phyloP scores from a whole-genome alignment of 2,113 vertebrate species.

The Leucoraja erinaceus region DNA sequence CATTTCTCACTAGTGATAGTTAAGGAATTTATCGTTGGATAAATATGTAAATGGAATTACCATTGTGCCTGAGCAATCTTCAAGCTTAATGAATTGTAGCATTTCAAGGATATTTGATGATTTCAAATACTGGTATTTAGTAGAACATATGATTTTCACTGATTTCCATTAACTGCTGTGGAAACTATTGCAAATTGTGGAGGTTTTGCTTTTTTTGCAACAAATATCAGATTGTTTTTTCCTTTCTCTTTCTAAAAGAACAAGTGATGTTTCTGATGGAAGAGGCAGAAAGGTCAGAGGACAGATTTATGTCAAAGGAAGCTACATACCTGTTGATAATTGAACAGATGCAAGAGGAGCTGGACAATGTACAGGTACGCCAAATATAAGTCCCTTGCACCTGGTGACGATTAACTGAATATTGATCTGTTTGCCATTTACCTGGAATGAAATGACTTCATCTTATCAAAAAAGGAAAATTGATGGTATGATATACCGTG shows the following conservation, averaged over 20 bases:
- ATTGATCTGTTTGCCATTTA: not conserved
- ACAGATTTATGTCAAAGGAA: slow-evolving; percentile 81
- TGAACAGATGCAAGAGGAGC: slow-evolving; percentile 73
- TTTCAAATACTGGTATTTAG: too few species aligned
- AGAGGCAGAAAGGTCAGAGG: slow-evolving; percentile 78
- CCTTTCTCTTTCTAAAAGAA: slow-evolving; percentile 49
- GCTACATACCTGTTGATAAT: slow-evolving; percentile 80
- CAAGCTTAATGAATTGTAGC: too few species aligned
- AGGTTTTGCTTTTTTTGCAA: too few species aligned
- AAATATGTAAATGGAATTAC: too few species aligned
- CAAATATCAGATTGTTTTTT: not conserved
- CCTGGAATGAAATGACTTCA: not conserved
- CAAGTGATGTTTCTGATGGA: slow-evolving; percentile 70
- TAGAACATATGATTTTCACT: too few species aligned
- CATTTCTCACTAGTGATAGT: too few species aligned
- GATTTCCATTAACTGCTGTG: too few species aligned
- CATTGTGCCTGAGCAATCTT: too few species aligned
- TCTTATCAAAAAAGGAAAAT: not conserved
- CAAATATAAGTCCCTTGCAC: too few species aligned
- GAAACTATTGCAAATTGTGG: too few species aligned
- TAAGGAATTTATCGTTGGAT: too few species aligned
- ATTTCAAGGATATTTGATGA: too few species aligned
- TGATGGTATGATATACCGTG: not conserved
- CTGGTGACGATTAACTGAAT: not conserved
- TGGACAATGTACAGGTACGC: slow-evolving; percentile 65